phyloP scores from a whole-genome alignment of 2,113 vertebrate genomes.

The Coptodon bakossiorum region DNA sequence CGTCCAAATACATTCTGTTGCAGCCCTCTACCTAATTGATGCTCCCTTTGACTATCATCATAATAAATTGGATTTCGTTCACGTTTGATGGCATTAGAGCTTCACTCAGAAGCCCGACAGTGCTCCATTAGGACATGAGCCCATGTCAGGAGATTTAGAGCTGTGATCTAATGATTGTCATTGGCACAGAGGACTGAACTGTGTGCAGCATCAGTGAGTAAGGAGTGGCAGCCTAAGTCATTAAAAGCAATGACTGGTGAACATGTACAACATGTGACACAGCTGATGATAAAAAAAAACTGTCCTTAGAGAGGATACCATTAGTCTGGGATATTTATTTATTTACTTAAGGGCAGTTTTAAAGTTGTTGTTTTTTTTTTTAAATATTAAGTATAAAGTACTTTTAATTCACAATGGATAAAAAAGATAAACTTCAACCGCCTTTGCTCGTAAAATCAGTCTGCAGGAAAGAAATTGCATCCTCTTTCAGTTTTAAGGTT shows the following conservation, averaged over 20 bases:
- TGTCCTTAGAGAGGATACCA: neutral
- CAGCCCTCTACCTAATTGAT: slow-evolving; percentile 12
- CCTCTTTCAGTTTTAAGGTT: neutral
- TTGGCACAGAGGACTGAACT: neutral
- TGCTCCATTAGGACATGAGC: neutral
- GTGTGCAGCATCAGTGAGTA: neutral
- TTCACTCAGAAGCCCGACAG: slow-evolving; percentile 7
- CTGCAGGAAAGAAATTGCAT: neutral
- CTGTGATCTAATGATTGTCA: slow-evolving; percentile 5
- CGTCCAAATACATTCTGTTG: slow-evolving; percentile 15
- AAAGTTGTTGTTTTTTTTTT: rapidly evolving
- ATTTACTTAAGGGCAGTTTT: neutral
- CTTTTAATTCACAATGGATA: neutral
- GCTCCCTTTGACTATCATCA: slow-evolving; percentile 34
- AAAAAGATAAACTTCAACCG: neutral
- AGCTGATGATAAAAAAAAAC: neutral
- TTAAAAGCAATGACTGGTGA: neutral
- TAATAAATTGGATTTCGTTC: slow-evolving; percentile 45
- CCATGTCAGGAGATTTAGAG: slow-evolving; percentile 9
- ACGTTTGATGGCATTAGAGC: slow-evolving; percentile 30
- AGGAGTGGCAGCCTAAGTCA: neutral
- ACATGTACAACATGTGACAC: neutral
- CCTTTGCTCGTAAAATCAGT: neutral
- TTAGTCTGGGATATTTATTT: neutral
- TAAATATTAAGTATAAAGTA: neutral